Percentiles rank a stretch among this genome's conserved stretches.
These are phyloP conservation scores for Sebastes nivosus DNA, from an alignment of 2,797 vertebrate species.

Conservation along the genomic window DNA sequence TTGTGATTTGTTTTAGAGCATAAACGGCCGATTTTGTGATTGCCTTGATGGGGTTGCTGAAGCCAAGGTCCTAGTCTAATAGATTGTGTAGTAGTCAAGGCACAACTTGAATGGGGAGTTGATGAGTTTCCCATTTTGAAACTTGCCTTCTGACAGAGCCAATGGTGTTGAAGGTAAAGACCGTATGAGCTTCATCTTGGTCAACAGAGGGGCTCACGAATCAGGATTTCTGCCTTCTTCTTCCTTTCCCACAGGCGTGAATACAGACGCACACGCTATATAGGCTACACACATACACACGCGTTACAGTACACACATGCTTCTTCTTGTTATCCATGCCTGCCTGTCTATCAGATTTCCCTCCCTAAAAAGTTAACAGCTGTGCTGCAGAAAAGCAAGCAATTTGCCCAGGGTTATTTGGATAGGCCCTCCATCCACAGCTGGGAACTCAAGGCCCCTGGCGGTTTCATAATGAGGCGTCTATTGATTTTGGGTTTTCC, in stretches of 20 bases:
- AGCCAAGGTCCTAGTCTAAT: not conserved
- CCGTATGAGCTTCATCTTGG: not conserved
- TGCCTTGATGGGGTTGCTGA: not conserved
- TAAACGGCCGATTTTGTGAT: not conserved
- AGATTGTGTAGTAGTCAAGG: not conserved
- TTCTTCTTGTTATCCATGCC: not conserved
- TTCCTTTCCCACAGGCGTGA: not conserved
- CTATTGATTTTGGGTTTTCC: constrained; percentile 76
- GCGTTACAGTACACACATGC: not conserved
- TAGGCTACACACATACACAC: not conserved
- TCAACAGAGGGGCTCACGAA: not conserved
- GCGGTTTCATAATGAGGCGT: constrained; percentile 69
- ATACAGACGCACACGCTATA: not conserved
- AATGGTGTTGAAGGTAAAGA: not conserved
- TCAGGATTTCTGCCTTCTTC: not conserved
- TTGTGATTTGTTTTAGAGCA: not conserved
- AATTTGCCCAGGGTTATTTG: constrained; percentile 68
- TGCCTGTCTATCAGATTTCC: constrained; percentile 31
- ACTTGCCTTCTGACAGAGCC: not conserved
- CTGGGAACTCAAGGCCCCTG: constrained; percentile 56
- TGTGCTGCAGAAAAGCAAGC: constrained; percentile 62
- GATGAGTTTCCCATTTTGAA: constrained; percentile 4
- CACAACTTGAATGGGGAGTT: constrained; percentile 1
- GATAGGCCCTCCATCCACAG: constrained; percentile 64
- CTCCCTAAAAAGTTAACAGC: constrained; percentile 57